Evolutionary conservation across 2,888 invertebrate species (phyloP), one percentile per base, ranked within the genome.

Genomic region (Eupithecia centaureata): DNA sequence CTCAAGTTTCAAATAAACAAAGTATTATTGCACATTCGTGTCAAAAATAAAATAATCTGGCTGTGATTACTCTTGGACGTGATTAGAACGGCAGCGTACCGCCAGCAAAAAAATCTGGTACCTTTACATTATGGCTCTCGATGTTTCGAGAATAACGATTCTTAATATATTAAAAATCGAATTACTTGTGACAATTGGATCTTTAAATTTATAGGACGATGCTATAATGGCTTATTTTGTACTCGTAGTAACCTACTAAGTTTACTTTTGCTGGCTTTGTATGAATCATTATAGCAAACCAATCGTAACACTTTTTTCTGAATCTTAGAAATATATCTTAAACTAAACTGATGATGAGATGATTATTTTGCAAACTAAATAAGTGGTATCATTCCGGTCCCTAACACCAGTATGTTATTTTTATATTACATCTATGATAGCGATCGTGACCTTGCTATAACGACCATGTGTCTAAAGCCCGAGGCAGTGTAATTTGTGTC

Each of bases 1-100:
- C 79, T 81, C 75, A 72, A 73, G 77, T 81, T 82, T 84, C 83
- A 82, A 76, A 81, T 81, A 83, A 85, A 85, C 81, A 83, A 82
- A 75, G 80, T 79, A 81, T 86, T 85, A 86, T 86, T 86, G 66
- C 85, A 82, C 81, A 76, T 79, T 79, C 76, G 76, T 75, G 79
- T 76, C 77, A 78, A 79, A 81, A 85, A 84, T 86, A 83, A 83
- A 75, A 82, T 78, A 79, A 82, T 78, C 79, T 76, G 72, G 77
- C 25, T 63, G 79, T 83, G 82, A 86, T 86, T 85, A 84, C 84
- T 78, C 78, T 73, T 70, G 77, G 75, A 82, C 83, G 81, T 87
- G 83, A 83, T 85, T 84, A 81, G 71, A 73, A 73, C 65, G 63
- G 65, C 65, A 62, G 65, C 61, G 80, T 83, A 85, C 76, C 68